These are phyloP conservation scores for Xenus cinereus DNA, from an alignment of 2,113 vertebrate genomes.

Conservation along the genomic window DNA sequence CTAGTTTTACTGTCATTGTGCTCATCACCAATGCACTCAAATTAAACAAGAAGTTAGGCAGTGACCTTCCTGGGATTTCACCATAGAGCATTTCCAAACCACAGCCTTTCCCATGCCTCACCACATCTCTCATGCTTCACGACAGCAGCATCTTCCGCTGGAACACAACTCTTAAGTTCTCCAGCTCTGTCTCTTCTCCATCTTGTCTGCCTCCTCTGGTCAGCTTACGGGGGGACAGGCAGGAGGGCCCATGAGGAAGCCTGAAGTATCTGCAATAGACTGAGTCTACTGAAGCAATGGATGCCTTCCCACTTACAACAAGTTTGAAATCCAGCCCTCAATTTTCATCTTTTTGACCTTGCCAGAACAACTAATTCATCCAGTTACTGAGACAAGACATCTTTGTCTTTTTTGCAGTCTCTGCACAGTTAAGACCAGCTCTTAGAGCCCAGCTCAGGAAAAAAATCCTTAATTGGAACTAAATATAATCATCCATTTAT, in stretches of 20 bases:
- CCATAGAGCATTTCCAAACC: neutral
- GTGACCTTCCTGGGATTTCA: neutral
- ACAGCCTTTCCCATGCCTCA: rapidly evolving
- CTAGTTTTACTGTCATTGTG: neutral
- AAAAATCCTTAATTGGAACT: neutral
- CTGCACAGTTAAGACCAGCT: neutral
- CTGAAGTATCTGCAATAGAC: neutral
- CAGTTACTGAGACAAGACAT: neutral
- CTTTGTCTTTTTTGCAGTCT: neutral
- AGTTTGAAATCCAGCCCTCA: neutral
- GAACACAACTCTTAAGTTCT: neutral
- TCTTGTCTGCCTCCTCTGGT: neutral
- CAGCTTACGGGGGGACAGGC: rapidly evolving
- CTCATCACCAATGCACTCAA: neutral
- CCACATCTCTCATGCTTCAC: rapidly evolving
- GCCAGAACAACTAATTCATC: neutral
- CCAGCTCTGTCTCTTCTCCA: neutral
- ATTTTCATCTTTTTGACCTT: neutral
- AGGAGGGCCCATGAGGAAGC: rapidly evolving
- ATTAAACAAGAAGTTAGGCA: neutral
- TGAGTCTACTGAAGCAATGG: neutral
- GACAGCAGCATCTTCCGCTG: neutral
- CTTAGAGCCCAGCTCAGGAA: neutral
- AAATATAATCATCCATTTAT: neutral
- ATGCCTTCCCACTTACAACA: rapidly evolving